phyloP scores from a whole-genome alignment of 2,888 invertebrate species.

The Hydrotaea cyrtoneurina region DNA sequence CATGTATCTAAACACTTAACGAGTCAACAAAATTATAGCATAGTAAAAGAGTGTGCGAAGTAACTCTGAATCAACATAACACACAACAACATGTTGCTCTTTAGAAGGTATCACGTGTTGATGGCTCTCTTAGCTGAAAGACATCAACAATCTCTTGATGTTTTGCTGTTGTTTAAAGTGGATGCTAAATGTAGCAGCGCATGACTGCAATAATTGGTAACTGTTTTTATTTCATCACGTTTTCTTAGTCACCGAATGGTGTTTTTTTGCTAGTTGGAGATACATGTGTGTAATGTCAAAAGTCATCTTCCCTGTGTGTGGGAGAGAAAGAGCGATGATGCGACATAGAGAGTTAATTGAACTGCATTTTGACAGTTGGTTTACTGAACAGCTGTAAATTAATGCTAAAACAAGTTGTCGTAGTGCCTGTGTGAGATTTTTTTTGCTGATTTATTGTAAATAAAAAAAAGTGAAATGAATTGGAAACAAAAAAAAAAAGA shows the following conservation, averaged over 20 bases:
- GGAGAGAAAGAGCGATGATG: no score
- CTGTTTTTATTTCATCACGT: conserved; percentile 15
- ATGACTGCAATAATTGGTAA: conserved; percentile 49
- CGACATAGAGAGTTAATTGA: no score
- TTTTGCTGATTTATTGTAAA: conserved; percentile 47
- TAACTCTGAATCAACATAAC: background rate
- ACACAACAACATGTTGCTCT: conserved; percentile 28
- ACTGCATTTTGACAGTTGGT: conserved; percentile 53
- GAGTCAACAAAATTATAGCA: conserved; percentile 45
- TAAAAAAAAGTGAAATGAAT: conserved; percentile 56
- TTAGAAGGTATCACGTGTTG: background rate
- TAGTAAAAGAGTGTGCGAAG: background rate
- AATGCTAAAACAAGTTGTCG: conserved; percentile 34
- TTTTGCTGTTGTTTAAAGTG: conserved; percentile 23
- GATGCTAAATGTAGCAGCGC: conserved; percentile 47
- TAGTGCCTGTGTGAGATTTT: conserved; percentile 15
- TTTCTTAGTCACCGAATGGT: background rate
- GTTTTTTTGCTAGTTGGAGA: no score
- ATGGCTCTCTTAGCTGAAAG: background rate
- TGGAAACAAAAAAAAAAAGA: conserved; percentile 27
- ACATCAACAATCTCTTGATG: background rate
- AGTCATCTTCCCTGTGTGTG: conserved; percentile 27
- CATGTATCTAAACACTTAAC: conserved; percentile 31
- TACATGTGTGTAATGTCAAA: conserved; percentile 52
- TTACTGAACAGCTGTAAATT: conserved; percentile 55